Evolutionary conservation across 2,888 invertebrate genomes (phyloP), one percentile per base, ranked within the genome.

Genomic region (Liodrosophila aerea): DNA sequence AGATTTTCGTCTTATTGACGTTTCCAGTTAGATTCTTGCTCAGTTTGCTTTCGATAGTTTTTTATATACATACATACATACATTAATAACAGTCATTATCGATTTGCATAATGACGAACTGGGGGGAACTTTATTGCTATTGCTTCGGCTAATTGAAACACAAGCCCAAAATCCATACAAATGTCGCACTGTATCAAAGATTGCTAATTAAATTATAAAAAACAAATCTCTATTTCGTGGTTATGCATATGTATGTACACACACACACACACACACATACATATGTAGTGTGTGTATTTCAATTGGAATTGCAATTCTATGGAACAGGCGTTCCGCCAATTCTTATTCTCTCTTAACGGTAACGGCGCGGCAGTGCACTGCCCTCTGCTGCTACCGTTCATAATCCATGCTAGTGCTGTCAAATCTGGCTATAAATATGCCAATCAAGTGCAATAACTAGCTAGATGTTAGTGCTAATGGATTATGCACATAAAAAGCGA

Each of bases 361-460:
- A 60, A 51, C 51, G 41, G 40, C n/a, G 34, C 70, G 53, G 50
- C 11, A 49, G 50, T 29, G 47, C 36, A 4, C 37, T 16, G 15
- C 7, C 36, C 13, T 12, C 36, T 13, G 15, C 15, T 33, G 54
- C 71, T 51, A 58, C 59, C 47, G 56, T 58, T 66, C 22, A 65
- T 73, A 77, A 77, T 62, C 60, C 75, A 66, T 66, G 11, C 5
- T 12, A 50, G 67, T 33, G 44, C 41, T 66, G 62, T 11, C 27
- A 1, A 11, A 9, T 7, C 9, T 31, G 16, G 8, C 33, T 31
- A 11, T 5, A 22, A 22, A 22, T 22, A 5, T 16, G 31, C 16
- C 40, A n/a, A n/a, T n/a, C n/a, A 40, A 18, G 40, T 40, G 11
- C 22, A 22, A 22, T 22, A 22, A 5, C 22, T 22, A 22, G 22